These are phyloP conservation scores for Lynx canadensis DNA, from an alignment of 2,113 vertebrate genomes.

Conservation along the genomic window DNA sequence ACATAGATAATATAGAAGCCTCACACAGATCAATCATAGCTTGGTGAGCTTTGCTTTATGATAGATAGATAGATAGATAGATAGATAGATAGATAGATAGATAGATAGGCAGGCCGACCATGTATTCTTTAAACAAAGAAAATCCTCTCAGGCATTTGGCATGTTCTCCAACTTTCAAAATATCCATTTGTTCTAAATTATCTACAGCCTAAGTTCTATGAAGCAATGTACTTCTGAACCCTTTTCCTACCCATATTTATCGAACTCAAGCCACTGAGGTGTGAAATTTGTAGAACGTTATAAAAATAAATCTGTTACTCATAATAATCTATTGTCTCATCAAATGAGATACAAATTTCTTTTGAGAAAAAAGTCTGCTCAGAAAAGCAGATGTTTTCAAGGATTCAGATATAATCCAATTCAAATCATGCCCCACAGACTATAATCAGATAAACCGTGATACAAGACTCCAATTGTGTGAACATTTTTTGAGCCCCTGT, in stretches of 20 bases:
- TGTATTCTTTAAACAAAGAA: conserved; percentile 8
- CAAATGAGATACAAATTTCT: background rate
- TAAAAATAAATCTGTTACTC: conserved; percentile 10
- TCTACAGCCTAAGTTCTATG: background rate
- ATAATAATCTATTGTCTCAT: background rate
- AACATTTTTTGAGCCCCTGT: background rate
- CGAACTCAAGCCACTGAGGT: background rate
- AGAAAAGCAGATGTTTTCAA: background rate
- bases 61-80: background rate
- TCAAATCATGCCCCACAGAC: background rate
- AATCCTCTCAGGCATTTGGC: background rate
- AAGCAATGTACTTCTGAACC: background rate
- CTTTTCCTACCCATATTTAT: background rate
- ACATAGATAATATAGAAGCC: background rate
- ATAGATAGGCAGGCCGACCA: background rate
- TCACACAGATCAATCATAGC: background rate
- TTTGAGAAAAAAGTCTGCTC: background rate
- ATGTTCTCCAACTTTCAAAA: conserved; percentile 28
- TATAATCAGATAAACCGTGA: conserved; percentile 1
- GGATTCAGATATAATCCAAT: background rate
- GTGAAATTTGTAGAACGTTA: background rate
- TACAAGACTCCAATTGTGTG: background rate
- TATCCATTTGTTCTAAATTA: background rate
- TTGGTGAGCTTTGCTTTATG: background rate
- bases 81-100: background rate